Conservation (phyloP, 2,888 invertebrate genomes). For the Dryomyza anilis region DNA sequence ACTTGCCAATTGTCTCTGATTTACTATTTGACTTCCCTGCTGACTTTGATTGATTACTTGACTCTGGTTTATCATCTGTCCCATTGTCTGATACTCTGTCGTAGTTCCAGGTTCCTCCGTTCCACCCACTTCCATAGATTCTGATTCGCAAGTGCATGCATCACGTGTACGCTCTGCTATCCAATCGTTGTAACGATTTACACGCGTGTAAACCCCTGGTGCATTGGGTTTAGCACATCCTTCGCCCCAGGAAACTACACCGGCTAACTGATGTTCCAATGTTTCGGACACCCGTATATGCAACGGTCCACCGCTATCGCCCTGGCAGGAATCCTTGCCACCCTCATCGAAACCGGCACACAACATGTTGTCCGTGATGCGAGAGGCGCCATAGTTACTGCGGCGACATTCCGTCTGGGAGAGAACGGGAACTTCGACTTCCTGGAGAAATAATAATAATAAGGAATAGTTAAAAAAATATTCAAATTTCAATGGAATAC, state of each 20-base stretch:
- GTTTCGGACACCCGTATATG: conserved; percentile 43
- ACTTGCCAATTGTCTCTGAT: no score
- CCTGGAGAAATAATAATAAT: no score
- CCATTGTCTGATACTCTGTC: no score
- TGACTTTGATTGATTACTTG: no score
- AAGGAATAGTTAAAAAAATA: no score
- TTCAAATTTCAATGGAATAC: no score
- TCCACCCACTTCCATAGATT: background rate
- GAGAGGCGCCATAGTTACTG: conserved; percentile 49
- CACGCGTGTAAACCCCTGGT: conserved; percentile 82
- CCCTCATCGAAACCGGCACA: conserved; percentile 56
- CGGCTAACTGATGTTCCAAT: conserved; percentile 59
- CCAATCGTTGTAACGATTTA: conserved; percentile 76
- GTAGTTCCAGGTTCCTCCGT: background rate
- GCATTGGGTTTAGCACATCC: conserved; percentile 66
- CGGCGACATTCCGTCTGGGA: conserved; percentile 64
- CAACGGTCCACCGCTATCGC: conserved; percentile 59
- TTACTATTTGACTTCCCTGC: no score
- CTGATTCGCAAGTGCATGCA: conserved; percentile 67
- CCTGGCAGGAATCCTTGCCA: conserved; percentile 58
- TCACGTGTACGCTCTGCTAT: conserved; percentile 69
- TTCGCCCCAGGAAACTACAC: conserved; percentile 71
- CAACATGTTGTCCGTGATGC: conserved; percentile 58
- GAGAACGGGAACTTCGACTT: conserved; percentile 75
- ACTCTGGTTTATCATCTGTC: no score